Conservation (phyloP, 2,888 invertebrate genomes). For the Phalera bucephala region DNA sequence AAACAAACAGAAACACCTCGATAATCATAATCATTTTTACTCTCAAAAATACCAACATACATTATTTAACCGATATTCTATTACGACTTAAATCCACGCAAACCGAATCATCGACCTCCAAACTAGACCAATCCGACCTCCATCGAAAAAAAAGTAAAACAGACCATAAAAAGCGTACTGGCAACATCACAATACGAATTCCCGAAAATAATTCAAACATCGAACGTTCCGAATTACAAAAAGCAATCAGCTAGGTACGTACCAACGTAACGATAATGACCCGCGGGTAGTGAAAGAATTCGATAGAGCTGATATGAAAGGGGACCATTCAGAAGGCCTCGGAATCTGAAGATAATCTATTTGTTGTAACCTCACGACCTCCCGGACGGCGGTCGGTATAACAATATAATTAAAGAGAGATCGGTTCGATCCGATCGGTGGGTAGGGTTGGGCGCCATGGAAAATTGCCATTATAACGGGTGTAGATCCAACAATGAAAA, state of each 20-base stretch:
- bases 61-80: no score
- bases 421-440: slow-evolving; percentile 46
- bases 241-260: slow-evolving; percentile 59
- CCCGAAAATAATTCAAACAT: slow-evolving; percentile 65
- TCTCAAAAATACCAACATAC: no score
- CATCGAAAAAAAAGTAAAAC: slow-evolving; percentile 24
- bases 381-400: slow-evolving; percentile 61
- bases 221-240: slow-evolving; percentile 68
- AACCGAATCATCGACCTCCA: slow-evolving; percentile 1
- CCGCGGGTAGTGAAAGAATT: slow-evolving; percentile 56
- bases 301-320: slow-evolving; percentile 68
- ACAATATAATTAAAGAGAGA: slow-evolving; percentile 83
- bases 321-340: slow-evolving; percentile 47
- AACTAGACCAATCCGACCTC: slow-evolving; percentile 24
- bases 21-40: no score
- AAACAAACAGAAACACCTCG: no score
- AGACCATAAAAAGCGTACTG: slow-evolving; percentile 41
- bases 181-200: slow-evolving; percentile 58
- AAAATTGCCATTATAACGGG: no score
- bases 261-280: slow-evolving; percentile 60
- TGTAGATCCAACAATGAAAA: no score
- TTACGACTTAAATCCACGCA: background rate
- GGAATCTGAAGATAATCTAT: slow-evolving; percentile 77
- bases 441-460: slow-evolving; percentile 26
- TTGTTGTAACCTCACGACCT: slow-evolving; percentile 81